Evolutionary conservation across 2,888 invertebrate species (phyloP), one percentile per base, ranked within the genome.

Genomic region (Mythimna albipuncta): DNA sequence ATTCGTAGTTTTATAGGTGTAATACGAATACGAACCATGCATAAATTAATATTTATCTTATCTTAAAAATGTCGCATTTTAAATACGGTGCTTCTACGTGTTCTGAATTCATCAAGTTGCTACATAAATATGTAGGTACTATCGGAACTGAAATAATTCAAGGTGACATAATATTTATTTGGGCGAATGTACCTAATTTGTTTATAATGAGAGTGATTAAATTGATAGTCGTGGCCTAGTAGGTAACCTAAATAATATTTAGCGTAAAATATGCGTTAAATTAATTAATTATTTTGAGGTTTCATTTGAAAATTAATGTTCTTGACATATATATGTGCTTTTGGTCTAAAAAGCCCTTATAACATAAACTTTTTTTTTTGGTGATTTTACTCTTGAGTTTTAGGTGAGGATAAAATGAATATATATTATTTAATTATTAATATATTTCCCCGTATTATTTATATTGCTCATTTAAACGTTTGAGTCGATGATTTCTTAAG

Each of bases 21-120:
- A 55, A 66, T 21, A 59, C 47, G 61, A 62, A 54, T 32, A 61
- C 47, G 71, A 73, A 72, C 76, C 72, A 54, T 77, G 64, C 64
- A 79, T 80, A 62, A 74, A 81, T 77, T 76, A 84, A 73, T 80
- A 72, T 79, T 75, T 75, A 85, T 81, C 79, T 80, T 77, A 79
- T 82, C 86, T 75, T 64, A 77, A 65, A 76, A 74, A 70, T 71
- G 65, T 75, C 69, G 59, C 59, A 80, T 79, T 78, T 64, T 69
- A 68, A 82, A 83, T 81, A 80, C 74, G n/a, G 62, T 63, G 4
- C 61, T 73, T 71, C 57, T 73, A 76, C 75, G 81, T 83, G 71
- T 79, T 77, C 50, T 72, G 59, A 73, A 77, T 77, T 72, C 57
- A 61, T 70, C 67, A 65, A 66, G 66, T 75, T 74, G 65, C 54